Base-by-base conservation (phyloP, 1,140 invertebrate genomes). In the Homalodisca vitripennis region DNA sequence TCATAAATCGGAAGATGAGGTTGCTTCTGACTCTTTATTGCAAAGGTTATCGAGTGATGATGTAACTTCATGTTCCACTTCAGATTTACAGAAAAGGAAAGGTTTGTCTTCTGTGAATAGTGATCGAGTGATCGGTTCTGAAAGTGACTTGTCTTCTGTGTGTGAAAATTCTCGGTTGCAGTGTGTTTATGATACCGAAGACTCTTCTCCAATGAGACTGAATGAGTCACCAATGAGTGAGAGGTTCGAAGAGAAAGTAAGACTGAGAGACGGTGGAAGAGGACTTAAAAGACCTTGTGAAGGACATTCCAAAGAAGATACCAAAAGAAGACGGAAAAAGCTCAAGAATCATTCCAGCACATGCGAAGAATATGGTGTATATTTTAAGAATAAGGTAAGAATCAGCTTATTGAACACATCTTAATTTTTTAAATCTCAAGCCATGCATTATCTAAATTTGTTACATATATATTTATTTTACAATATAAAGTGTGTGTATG, bases 351-450 rank as follows among this genome's bases (percentile, higher is more conserved):
- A 24, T 14, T 66, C 63, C 32, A 27, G 10, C 27, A n/a, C 30
- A 14, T 66, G 63, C 24, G 22, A 17, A 1, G 41, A 66, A 22
- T 66, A 34, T 66, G 32, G 27, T 47, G 12, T 66, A 10, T 14
- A 17, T 10, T 66, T 66, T 47, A 47, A 66, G 17, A 66, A 27
- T 22, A 66, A 66, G 63, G 63, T 66, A 66, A 27, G 20, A 20
- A 10, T 55, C 20, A 20, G 29, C 41, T 66, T n/a, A n/a, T n/a
- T n/a, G n/a, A n/a, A n/a, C n/a, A n/a, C n/a, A n/a, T n/a, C n/a
- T n/a, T n/a, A n/a, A n/a, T n/a, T n/a, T n/a, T n/a, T n/a, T n/a
- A n/a, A n/a, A n/a, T n/a, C n/a, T n/a, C n/a, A n/a, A n/a, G n/a
- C n/a, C n/a, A n/a, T n/a, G n/a, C n/a, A n/a, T n/a, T n/a, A n/a